phyloP scores from a whole-genome alignment of 1,140 invertebrate genomes.

The Leptopilina boulardi region DNA sequence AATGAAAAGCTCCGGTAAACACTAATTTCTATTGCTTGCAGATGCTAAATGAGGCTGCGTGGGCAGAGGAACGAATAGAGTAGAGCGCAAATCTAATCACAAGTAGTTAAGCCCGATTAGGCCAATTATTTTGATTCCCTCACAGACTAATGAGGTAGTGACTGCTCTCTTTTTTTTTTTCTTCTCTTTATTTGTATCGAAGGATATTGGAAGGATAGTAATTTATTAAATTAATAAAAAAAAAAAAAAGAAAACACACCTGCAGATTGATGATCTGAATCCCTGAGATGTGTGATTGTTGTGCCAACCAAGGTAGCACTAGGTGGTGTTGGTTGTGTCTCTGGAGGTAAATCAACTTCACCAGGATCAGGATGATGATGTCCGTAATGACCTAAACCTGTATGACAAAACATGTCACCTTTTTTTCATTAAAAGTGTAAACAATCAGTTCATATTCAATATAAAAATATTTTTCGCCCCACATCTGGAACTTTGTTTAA shows the following conservation, averaged over 20 bases:
- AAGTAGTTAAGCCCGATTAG: constrained; percentile 74
- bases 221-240: not conserved
- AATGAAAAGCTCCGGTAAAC: constrained; percentile 59
- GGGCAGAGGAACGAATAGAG: constrained; percentile 62
- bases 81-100: constrained; percentile 75
- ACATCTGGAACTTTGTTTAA: constrained; percentile 50
- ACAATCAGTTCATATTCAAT: constrained; percentile 59
- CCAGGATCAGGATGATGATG: constrained; percentile 75
- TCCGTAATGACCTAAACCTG: constrained; percentile 75
- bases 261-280: constrained; percentile 72
- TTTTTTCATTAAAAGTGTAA: constrained; percentile 73
- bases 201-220: not conserved
- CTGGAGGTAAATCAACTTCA: constrained; percentile 75
- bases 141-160: constrained; percentile 66
- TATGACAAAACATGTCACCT: constrained; percentile 76
- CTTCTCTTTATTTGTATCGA: not conserved
- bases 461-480: constrained; percentile 62
- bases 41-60: constrained; percentile 68
- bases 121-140: constrained; percentile 75
- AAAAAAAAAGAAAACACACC: constrained; percentile 55
- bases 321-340: constrained; percentile 74
- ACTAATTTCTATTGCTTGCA: constrained; percentile 54
- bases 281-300: constrained; percentile 73
- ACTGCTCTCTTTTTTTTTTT: constrained; percentile 55
- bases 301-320: constrained; percentile 76